Conservation (phyloP, 1,140 invertebrate species). For the Luehdorfia chinensis region DNA sequence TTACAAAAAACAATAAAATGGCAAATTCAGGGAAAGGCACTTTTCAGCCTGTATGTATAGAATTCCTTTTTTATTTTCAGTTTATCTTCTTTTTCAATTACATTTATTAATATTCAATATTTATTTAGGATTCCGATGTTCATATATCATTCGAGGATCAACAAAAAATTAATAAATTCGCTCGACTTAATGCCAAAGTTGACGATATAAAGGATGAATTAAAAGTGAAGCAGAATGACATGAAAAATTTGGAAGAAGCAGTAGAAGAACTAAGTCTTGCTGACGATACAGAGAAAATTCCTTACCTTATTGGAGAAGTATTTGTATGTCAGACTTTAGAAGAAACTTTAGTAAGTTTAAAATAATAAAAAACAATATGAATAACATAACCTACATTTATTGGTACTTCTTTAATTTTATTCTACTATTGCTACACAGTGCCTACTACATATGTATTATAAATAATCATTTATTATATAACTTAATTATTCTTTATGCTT, state of each 20-base stretch:
- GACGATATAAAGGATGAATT: slow-evolving; percentile 95
- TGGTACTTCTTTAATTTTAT: no score
- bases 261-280: slow-evolving; percentile 91
- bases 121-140: slow-evolving; percentile 89
- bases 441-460: no score
- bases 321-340: slow-evolving; percentile 88
- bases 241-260: slow-evolving; percentile 96
- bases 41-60: slow-evolving; percentile 53
- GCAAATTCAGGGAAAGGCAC: slow-evolving; percentile 65
- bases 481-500: no score
- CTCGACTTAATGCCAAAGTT: slow-evolving; percentile 92
- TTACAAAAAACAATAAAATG: no score
- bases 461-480: no score
- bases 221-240: slow-evolving; percentile 92
- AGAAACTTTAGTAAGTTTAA: slow-evolving; percentile 82
- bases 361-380: no score
- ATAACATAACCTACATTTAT: no score
- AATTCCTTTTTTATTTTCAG: background rate
- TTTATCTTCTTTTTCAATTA: slow-evolving; percentile 2
- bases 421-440: no score
- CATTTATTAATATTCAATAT: slow-evolving; percentile 1
- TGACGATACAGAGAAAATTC: slow-evolving; percentile 87
- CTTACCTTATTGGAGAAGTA: slow-evolving; percentile 93
- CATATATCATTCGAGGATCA: slow-evolving; percentile 98
- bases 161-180: slow-evolving; percentile 98